Percentiles rank a stretch among this genome's conserved stretches.
These are phyloP conservation scores for Platalea minor DNA, from an alignment of 2,797 vertebrate species.

Conservation along the genomic window DNA sequence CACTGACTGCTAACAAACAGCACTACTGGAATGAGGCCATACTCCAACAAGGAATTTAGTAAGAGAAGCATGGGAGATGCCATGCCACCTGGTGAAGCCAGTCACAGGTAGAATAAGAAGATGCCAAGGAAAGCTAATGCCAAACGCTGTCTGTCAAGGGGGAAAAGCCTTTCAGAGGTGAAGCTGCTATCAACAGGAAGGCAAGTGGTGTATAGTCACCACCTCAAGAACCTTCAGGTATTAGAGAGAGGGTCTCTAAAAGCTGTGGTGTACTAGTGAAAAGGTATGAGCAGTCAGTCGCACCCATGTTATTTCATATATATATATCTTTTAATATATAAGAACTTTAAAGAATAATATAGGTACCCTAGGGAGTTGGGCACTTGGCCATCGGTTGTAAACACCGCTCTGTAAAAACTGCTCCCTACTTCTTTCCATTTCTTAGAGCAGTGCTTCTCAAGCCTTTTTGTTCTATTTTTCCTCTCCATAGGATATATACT, in stretches of 20 bases:
- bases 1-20: not conserved
- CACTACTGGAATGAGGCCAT: not conserved
- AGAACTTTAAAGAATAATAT: not conserved
- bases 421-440: not conserved
- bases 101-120: not conserved
- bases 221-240: not conserved
- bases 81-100: not conserved
- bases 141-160: not conserved
- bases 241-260: not conserved
- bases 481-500: not conserved
- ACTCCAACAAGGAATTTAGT: not conserved
- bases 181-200: not conserved
- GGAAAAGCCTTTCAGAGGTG: not conserved
- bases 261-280: not conserved
- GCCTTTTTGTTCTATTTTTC: not conserved
- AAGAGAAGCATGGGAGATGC: not conserved
- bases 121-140: not conserved
- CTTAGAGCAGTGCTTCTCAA: not conserved
- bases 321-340: fast-evolving
- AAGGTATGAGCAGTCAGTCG: not conserved
- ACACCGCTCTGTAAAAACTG: not conserved
- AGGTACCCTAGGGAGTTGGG: not conserved
- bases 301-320: fast-evolving
- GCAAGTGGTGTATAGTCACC: not conserved
- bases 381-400: not conserved